Percentiles rank a stretch among this genome's conserved stretches.
phyloP scores from a whole-genome alignment of 1,140 invertebrate species.

The Apolygus lucorum region DNA sequence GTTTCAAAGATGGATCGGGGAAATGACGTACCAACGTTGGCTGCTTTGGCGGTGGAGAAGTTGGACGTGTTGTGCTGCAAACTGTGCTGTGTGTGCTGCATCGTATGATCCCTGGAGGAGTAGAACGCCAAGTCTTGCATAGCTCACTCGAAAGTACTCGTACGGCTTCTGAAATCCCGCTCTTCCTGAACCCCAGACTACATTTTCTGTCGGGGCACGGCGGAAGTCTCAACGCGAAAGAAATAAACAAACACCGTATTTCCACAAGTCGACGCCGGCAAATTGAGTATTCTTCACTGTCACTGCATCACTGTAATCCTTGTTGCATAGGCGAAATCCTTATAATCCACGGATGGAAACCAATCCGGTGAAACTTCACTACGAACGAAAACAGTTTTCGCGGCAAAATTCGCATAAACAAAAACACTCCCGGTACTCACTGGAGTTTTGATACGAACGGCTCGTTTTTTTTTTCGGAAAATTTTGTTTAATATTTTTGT shows the following conservation, averaged over 20 bases:
- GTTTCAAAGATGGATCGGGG: no score
- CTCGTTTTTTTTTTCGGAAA: not conserved
- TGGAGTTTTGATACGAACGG: no score
- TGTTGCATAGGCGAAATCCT: not conserved
- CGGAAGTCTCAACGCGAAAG: no score
- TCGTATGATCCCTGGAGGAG: not conserved
- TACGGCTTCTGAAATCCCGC: no score
- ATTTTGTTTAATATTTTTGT: not conserved
- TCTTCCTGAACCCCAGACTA: no score
- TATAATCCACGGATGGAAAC: no score
- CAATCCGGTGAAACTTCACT: not conserved
- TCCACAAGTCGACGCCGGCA: not conserved
- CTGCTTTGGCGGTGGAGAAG: not conserved
- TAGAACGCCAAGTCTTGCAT: slow-evolving; percentile 11
- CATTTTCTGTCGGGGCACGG: no score
- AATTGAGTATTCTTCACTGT: not conserved
- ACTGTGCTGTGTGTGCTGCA: slow-evolving; percentile 1
- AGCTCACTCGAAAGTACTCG: no score
- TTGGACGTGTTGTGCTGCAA: not conserved
- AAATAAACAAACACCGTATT: no score
- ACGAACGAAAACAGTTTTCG: not conserved
- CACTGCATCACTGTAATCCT: not conserved
- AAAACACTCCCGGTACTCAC: no score
- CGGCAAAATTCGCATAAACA: not conserved
- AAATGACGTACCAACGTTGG: not conserved